Percentiles rank a stretch among this genome's conserved stretches.
phyloP scores from a whole-genome alignment of 2,797 vertebrate species.

The Amniataba percoides region DNA sequence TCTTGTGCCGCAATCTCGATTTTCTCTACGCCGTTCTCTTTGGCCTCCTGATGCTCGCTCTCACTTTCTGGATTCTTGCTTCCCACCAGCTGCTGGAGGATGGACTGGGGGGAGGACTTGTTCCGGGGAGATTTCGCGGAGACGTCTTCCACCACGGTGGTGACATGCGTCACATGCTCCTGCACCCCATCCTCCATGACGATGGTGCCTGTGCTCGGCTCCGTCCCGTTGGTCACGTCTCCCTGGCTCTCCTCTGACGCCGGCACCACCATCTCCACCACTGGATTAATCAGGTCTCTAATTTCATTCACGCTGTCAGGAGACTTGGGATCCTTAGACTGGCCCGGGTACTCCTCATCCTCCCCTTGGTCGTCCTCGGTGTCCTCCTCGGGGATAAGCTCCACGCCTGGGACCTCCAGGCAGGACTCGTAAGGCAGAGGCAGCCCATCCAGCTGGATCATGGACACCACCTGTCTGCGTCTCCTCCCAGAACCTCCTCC shows the following conservation, averaged over 20 bases:
- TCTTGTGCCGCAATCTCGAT: slow-evolving; percentile 68
- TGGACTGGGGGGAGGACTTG: slow-evolving; percentile 48
- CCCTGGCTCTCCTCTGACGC: not conserved
- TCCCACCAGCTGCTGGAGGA: slow-evolving; percentile 60
- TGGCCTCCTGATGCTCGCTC: slow-evolving; percentile 36
- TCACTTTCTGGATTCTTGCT: slow-evolving; percentile 44
- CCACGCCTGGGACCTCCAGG: slow-evolving; percentile 83
- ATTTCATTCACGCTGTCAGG: slow-evolving; percentile 84
- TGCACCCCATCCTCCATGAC: slow-evolving; percentile 69
- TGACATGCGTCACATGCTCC: slow-evolving; percentile 66
- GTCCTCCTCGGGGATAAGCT: slow-evolving; percentile 84
- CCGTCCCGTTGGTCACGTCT: slow-evolving; percentile 67
- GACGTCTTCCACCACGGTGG: slow-evolving; percentile 52
- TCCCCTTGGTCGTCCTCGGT: slow-evolving; percentile 10
- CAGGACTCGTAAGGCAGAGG: slow-evolving; percentile 86
- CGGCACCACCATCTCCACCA: slow-evolving; percentile 72
- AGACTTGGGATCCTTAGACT: slow-evolving; percentile 63
- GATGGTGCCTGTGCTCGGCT: slow-evolving; percentile 51
- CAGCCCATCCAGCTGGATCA: slow-evolving; percentile 89
- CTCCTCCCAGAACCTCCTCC: slow-evolving; percentile 68
- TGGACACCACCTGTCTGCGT: slow-evolving; percentile 94
- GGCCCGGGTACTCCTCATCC: not conserved
- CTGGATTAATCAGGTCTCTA: slow-evolving; percentile 84
- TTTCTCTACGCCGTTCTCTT: slow-evolving; percentile 63
- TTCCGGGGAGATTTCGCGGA: slow-evolving; percentile 52